Evolutionary conservation across 2,888 invertebrate species (phyloP), one percentile per base, ranked within the genome.

Genomic region (Oegoconia quadripuncta): DNA sequence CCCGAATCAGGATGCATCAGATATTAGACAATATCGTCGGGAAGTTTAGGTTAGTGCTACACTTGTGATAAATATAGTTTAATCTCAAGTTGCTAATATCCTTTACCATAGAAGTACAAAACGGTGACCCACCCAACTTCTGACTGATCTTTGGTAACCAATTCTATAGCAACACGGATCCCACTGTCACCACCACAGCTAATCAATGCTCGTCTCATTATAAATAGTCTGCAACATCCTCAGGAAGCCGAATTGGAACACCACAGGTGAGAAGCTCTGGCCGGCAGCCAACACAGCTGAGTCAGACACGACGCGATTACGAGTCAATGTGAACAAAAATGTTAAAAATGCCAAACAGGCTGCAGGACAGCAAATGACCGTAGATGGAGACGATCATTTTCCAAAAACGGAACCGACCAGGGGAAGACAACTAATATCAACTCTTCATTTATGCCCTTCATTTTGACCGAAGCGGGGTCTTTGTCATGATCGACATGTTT

Each of bases 231-330:
- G 65, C 74, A 46, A 66, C 74, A 78, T 78, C 79, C 78, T 76
- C 70, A 73, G 81, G 81, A 80, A 80, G 66, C 72, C 64, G 58
- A 74, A 72, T 55, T 63, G 71, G 73, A 58, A 42, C 68, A 50
- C 49, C 74, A 67, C 83, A 84, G 84, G 84, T 84, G 81, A 78
- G 68, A 45, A 46, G 52, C 43, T 49, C 73, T 83, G 82, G 82
- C 69, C 41, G 17, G 2, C 25, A 31, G 74, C 81, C 79, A 80
- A 72, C 50, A 73, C 65, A 73, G n/a, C 69, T 44, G 42, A 46
- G 32, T 36, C 46, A 38, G n/a, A n/a, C n/a, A n/a, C n/a, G n/a
- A n/a, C 48, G 39, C n/a, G 6, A 18, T 11, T 14, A 12, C 27
- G 27, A 27, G n/a, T n/a, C 23, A 8, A 9, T 8, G 23, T n/a